Evolutionary conservation across 2,113 vertebrate species (phyloP).

Genomic region (Eulemur macaco): DNA sequence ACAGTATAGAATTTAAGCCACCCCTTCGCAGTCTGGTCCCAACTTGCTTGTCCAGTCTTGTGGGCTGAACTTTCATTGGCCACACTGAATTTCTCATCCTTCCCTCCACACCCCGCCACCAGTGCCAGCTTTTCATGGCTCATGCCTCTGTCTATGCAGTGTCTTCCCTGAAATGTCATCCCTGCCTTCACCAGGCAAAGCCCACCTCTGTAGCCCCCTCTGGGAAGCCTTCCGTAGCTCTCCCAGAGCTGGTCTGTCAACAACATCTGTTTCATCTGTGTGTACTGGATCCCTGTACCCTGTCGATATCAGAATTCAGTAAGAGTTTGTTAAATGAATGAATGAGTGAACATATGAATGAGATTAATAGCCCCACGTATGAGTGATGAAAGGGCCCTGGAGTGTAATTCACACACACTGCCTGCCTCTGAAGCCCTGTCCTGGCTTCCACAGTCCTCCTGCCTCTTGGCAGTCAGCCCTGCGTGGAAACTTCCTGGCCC

Average conservation of each 20-base stretch:
- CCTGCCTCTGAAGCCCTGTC: not conserved
- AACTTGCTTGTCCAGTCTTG: not conserved
- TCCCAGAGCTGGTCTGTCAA: not conserved
- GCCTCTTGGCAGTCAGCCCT: not conserved
- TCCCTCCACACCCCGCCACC: not conserved
- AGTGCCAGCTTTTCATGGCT: not conserved
- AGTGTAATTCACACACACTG: too few species aligned
- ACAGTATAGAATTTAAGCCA: not conserved
- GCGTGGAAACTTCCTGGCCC: not conserved
- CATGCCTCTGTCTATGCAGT: too few species aligned
- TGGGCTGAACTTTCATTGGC: not conserved
- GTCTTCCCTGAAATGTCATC: not conserved
- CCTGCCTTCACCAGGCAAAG: not conserved
- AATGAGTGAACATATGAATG: not conserved
- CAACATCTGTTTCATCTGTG: not conserved
- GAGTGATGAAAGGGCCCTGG: not conserved
- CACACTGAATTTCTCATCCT: not conserved
- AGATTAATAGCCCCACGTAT: not conserved
- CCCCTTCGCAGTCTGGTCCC: not conserved
- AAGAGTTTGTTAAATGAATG: not conserved
- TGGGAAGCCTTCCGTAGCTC: not conserved
- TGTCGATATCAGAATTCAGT: not conserved
- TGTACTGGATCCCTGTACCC: not conserved
- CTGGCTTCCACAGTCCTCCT: rapidly evolving
- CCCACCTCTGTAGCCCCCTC: not conserved